phyloP scores from a whole-genome alignment of 2,888 invertebrate genomes.

The Perdita meconis region DNA sequence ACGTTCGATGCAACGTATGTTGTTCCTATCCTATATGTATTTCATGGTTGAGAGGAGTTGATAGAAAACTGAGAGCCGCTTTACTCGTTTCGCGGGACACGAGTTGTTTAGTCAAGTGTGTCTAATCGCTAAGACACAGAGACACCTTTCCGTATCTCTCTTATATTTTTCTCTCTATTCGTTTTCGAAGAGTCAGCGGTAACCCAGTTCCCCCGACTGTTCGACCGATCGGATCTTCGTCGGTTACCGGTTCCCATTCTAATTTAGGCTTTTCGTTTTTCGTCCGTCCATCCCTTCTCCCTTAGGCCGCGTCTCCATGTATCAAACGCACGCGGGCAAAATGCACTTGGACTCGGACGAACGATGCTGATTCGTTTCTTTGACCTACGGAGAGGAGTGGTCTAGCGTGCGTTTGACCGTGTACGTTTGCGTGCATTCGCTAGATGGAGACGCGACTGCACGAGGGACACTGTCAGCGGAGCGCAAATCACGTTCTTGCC shows the following conservation, averaged over 20 bases:
- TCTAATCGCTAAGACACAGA: no score
- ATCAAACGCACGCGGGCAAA: no score
- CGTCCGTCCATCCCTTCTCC: slow-evolving; percentile 20
- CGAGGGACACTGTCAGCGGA: no score
- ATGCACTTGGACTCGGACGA: no score
- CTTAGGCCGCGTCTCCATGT: neutral
- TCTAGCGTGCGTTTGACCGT: no score
- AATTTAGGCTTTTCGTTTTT: slow-evolving; percentile 45
- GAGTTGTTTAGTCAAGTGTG: neutral
- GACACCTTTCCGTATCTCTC: neutral
- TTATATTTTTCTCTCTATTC: neutral
- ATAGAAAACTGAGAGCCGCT: no score
- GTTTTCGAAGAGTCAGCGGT: neutral
- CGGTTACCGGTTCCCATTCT: slow-evolving; percentile 62
- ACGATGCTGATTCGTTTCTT: no score
- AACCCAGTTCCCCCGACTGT: slow-evolving; percentile 33
- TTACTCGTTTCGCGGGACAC: no score
- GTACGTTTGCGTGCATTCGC: no score
- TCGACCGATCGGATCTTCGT: slow-evolving; percentile 23
- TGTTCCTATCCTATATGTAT: neutral
- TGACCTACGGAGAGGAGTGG: no score
- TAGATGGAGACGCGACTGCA: no score
- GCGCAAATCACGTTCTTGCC: slow-evolving; percentile 24
- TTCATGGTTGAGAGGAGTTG: neutral
- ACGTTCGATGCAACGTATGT: neutral